Evolutionary conservation across 2,888 invertebrate genomes (phyloP).

Genomic region (Azorinus chamasolen): DNA sequence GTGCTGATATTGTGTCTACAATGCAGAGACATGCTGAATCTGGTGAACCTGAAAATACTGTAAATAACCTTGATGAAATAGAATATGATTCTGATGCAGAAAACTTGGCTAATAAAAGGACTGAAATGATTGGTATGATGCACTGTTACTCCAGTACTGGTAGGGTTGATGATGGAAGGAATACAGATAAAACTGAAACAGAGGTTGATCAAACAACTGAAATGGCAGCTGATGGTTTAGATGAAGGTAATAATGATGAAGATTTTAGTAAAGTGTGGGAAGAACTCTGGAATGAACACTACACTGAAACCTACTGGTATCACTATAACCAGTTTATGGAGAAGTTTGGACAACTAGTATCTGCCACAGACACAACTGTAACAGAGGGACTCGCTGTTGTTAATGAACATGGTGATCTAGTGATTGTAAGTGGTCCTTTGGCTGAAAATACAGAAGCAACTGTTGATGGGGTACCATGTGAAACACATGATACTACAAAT

Average conservation of each 20-base stretch:
- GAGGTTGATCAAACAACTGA: constrained; percentile 24
- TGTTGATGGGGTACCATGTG: no score
- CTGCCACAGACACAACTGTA: constrained; percentile 1
- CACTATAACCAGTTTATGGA: constrained; percentile 76
- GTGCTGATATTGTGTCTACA: constrained; percentile 45
- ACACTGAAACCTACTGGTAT: constrained; percentile 80
- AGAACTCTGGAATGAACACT: constrained; percentile 83
- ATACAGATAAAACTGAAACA: not conserved
- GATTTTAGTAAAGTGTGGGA: constrained; percentile 73
- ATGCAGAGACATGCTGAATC: constrained; percentile 41
- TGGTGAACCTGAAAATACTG: constrained; percentile 13
- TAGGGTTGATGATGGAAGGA: not conserved
- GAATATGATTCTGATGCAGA: constrained; percentile 54
- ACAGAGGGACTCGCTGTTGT: constrained; percentile 53
- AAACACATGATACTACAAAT: no score
- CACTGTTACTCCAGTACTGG: constrained; percentile 68
- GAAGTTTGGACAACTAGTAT: constrained; percentile 52
- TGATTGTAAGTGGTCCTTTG: constrained; percentile 11
- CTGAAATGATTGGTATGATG: constrained; percentile 75
- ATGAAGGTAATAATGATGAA: constrained; percentile 18
- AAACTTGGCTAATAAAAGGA: constrained; percentile 64
- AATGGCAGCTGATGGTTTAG: constrained; percentile 11
- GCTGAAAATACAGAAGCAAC: constrained; percentile 8
- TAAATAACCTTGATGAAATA: constrained; percentile 16
- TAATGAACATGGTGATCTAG: constrained; percentile 54